Conservation (phyloP, 2,888 invertebrate genomes). For the Flabesymbios commensalis region DNA sequence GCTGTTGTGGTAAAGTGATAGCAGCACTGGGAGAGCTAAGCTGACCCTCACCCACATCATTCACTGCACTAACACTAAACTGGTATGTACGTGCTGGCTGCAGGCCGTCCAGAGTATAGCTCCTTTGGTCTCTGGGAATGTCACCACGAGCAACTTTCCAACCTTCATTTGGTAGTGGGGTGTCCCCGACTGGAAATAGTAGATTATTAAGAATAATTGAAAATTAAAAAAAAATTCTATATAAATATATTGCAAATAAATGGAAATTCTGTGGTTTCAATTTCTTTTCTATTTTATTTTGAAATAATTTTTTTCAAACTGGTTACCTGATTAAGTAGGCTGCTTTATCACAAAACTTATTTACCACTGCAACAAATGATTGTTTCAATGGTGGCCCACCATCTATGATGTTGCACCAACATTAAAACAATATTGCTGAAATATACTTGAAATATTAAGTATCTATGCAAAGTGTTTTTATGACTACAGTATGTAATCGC, state of each 20-base stretch:
- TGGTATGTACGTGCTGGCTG: slow-evolving; percentile 93
- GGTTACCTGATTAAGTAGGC: too few relatives aligned
- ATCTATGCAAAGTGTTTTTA: too few relatives aligned
- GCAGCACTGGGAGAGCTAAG: slow-evolving; percentile 81
- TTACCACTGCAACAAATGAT: too few relatives aligned
- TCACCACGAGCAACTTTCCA: slow-evolving; percentile 19
- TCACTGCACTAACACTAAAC: slow-evolving; percentile 95
- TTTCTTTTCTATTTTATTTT: not conserved
- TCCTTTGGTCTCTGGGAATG: not conserved
- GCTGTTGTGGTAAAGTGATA: slow-evolving; percentile 90
- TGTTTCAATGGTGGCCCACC: too few relatives aligned
- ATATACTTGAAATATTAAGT: too few relatives aligned
- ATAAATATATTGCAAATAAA: too few relatives aligned
- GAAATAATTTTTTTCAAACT: not conserved
- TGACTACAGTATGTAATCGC: too few relatives aligned
- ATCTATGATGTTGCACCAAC: too few relatives aligned
- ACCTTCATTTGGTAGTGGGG: slow-evolving; percentile 20
- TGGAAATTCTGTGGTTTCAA: too few relatives aligned
- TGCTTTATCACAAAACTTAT: too few relatives aligned
- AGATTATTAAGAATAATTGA: not conserved
- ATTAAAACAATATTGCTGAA: too few relatives aligned
- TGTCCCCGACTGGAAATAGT: slow-evolving; percentile 3
- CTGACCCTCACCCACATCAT: slow-evolving; percentile 92
- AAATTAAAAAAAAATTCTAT: too few relatives aligned
- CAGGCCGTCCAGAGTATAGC: slow-evolving; percentile 68